phyloP scores from a whole-genome alignment of 2,797 vertebrate genomes.

The Hylomyscus alleni region DNA sequence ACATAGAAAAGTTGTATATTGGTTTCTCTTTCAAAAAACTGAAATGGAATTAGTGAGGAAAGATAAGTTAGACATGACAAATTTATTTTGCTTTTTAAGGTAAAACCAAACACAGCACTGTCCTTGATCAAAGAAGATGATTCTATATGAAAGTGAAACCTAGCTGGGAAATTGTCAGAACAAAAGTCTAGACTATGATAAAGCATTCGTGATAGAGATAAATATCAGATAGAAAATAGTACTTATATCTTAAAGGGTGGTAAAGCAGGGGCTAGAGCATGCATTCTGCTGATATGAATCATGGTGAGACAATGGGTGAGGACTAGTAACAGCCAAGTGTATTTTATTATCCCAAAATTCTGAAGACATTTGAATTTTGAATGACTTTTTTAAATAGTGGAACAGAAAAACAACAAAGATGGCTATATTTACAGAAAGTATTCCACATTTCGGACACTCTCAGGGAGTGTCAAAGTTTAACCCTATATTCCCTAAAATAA shows the following conservation, averaged over 20 bases:
- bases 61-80: not conserved
- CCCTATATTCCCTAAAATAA: not conserved
- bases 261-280: not conserved
- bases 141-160: not conserved
- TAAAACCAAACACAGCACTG: not conserved
- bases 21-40: not conserved
- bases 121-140: slow-evolving; percentile 33
- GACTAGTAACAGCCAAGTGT: not conserved
- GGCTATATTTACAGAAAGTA: not conserved
- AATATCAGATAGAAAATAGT: not conserved
- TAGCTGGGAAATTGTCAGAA: not conserved
- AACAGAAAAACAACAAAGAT: not conserved
- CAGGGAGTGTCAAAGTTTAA: not conserved
- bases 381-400: not conserved
- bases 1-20: not conserved
- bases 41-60: not conserved
- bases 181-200: not conserved
- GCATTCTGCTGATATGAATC: no score
- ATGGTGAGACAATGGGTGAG: not conserved
- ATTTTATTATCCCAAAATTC: not conserved
- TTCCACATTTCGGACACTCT: not conserved
- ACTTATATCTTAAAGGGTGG: not conserved
- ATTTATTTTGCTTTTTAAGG: not conserved
- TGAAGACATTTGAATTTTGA: not conserved
- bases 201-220: not conserved